Evolutionary conservation across 2,113 vertebrate species (phyloP).

Genomic region (Pica pica): DNA sequence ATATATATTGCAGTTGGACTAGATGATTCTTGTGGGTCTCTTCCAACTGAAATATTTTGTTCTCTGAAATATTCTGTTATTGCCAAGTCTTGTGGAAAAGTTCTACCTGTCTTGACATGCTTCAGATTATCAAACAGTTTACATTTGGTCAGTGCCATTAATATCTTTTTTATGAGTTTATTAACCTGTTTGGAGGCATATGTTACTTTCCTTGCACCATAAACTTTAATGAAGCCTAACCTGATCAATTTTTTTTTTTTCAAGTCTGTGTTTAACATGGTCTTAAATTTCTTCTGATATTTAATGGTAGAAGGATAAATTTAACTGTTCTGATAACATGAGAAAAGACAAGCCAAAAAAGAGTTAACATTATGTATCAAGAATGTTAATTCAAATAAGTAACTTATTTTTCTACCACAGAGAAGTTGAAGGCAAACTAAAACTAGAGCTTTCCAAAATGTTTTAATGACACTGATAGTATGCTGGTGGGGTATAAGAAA

Average conservation of each 20-base stretch:
- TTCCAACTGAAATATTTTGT: background rate
- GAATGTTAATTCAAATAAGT: background rate
- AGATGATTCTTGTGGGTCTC: background rate
- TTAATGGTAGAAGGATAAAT: background rate
- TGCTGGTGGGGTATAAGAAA: slow-evolving; percentile 31
- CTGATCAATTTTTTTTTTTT: background rate
- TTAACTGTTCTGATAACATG: background rate
- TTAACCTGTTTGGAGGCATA: background rate
- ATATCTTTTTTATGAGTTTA: background rate
- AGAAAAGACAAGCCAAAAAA: background rate
- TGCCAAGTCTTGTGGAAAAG: background rate
- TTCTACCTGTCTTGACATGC: background rate
- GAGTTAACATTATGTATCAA: background rate
- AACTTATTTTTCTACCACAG: background rate
- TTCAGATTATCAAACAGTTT: background rate
- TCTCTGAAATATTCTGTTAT: background rate
- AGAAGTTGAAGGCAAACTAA: background rate
- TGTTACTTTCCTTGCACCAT: background rate
- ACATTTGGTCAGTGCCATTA: background rate
- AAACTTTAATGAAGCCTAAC: background rate
- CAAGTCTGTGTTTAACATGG: fast-evolving
- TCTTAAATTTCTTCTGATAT: background rate
- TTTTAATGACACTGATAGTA: slow-evolving; percentile 16
- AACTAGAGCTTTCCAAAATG: slow-evolving; percentile 20
- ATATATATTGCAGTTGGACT: background rate